phyloP scores from a whole-genome alignment of 2,797 vertebrate genomes.

The Tokudaia muenninki region DNA sequence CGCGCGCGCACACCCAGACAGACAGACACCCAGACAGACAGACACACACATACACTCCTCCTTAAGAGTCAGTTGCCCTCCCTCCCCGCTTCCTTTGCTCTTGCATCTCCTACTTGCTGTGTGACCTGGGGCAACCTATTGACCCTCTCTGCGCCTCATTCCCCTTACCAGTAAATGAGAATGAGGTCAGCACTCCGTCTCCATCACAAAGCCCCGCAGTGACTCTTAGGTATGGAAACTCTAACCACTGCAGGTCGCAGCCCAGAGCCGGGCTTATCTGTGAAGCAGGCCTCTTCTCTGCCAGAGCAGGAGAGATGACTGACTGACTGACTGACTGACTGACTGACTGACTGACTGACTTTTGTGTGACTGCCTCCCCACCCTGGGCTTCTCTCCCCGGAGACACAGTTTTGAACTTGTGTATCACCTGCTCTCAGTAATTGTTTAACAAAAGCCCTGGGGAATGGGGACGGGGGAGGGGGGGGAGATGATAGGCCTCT shows the following conservation, averaged over 20 bases:
- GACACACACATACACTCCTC: fast-evolving
- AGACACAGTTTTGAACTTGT: background rate
- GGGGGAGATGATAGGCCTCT: fast-evolving
- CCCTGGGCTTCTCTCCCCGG: background rate
- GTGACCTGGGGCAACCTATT: background rate
- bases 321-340: too few species aligned
- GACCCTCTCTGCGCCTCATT: slow-evolving; percentile 3
- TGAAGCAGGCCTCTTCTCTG: background rate
- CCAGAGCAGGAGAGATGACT: background rate
- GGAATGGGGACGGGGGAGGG: too few species aligned
- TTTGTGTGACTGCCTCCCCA: background rate
- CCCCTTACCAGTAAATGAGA: background rate
- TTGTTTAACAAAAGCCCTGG: background rate
- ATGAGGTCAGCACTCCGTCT: background rate
- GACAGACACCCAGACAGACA: background rate
- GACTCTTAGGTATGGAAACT: background rate
- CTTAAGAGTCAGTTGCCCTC: background rate
- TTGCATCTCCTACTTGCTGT: background rate
- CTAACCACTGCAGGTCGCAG: background rate
- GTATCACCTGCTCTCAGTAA: background rate
- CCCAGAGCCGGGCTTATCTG: background rate
- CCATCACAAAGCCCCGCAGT: background rate
- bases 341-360: too few species aligned
- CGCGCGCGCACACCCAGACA: too few species aligned
- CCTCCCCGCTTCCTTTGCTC: background rate